phyloP scores from a whole-genome alignment of 1,140 invertebrate genomes.

The Melitaea cinxia region DNA sequence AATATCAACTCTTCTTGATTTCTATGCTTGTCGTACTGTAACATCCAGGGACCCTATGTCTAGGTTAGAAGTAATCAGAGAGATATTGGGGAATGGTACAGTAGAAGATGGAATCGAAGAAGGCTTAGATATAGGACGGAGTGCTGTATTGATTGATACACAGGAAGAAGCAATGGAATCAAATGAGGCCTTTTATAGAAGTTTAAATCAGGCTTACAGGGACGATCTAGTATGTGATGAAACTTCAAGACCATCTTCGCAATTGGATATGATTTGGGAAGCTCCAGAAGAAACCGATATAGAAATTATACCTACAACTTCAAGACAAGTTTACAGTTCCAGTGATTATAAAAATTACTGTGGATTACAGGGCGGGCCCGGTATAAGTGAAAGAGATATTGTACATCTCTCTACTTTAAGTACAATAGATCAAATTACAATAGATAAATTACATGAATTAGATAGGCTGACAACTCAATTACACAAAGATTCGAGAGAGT shows the following conservation, averaged over 20 bases:
- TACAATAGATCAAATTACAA: constrained; percentile 88
- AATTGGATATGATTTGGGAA: constrained; percentile 92
- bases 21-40: constrained; percentile 83
- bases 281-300: constrained; percentile 82
- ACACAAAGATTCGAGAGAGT: constrained; percentile 89
- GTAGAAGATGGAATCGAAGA: constrained; percentile 84
- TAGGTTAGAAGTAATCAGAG: constrained; percentile 83
- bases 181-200: constrained; percentile 94
- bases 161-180: constrained; percentile 85
- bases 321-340: constrained; percentile 87
- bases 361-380: constrained; percentile 85
- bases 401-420: constrained; percentile 88
- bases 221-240: constrained; percentile 88
- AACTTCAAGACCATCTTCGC: constrained; percentile 84
- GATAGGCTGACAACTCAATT: constrained; percentile 88
- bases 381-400: constrained; percentile 89
- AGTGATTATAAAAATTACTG: constrained; percentile 91
- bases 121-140: constrained; percentile 81
- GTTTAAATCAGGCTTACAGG: constrained; percentile 92
- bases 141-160: constrained; percentile 60
- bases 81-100: constrained; percentile 83
- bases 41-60: constrained; percentile 75
- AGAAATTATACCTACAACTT: constrained; percentile 70
- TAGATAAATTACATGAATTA: constrained; percentile 90
- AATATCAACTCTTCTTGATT: constrained; percentile 93